Conservation (phyloP, 2,888 invertebrate species). For the Meiosimyza decipiens region DNA sequence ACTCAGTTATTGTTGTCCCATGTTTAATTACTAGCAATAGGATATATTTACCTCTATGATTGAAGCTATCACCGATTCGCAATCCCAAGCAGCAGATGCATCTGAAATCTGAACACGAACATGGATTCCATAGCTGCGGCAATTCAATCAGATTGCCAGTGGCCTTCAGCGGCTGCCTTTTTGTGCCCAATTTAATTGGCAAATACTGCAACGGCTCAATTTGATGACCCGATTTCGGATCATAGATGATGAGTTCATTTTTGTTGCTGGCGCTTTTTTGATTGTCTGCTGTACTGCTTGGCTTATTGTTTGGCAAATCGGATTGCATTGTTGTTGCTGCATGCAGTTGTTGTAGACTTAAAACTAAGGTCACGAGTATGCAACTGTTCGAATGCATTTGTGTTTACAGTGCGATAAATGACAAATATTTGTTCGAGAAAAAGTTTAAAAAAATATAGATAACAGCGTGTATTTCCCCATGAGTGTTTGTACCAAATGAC, state of each 20-base stretch:
- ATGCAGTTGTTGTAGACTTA: no score
- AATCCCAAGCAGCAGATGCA: conserved; percentile 53
- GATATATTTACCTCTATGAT: conserved; percentile 37
- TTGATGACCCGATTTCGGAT: conserved; percentile 28
- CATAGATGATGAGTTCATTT: conserved; percentile 28
- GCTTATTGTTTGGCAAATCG: not conserved
- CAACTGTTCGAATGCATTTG: no score
- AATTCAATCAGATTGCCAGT: conserved; percentile 49
- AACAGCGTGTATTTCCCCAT: not conserved
- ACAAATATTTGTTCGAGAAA: not conserved
- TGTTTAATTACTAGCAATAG: not conserved
- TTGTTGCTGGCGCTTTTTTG: not conserved
- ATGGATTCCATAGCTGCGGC: conserved; percentile 49
- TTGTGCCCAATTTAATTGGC: conserved; percentile 14
- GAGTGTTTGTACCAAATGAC: not conserved
- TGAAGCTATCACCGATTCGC: conserved; percentile 41
- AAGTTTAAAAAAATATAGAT: not conserved
- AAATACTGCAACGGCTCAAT: conserved; percentile 38
- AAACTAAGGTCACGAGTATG: no score
- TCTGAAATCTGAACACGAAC: conserved; percentile 46
- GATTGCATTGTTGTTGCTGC: no score
- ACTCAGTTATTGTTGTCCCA: not conserved
- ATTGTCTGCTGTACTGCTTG: not conserved
- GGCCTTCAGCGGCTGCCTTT: not conserved
- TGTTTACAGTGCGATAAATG: no score